Conservation (phyloP, 2,113 vertebrate species). For the Pandion haliaetus region DNA sequence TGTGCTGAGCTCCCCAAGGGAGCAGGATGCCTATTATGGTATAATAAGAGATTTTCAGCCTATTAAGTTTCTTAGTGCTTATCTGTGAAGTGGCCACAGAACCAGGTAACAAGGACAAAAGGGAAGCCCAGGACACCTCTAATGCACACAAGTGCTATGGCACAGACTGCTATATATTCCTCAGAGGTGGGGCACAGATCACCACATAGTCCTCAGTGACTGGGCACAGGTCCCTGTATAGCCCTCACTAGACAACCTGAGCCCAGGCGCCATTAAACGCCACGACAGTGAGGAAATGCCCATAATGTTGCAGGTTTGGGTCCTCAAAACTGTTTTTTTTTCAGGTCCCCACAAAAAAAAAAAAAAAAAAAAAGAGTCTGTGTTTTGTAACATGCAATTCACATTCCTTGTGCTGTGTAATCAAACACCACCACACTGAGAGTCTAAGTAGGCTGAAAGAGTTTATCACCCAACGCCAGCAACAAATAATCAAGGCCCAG, state of each 20-base stretch:
- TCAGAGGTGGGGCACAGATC: background rate
- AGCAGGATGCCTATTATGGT: background rate
- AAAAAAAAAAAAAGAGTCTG: background rate
- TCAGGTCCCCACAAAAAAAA: background rate
- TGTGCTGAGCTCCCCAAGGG: background rate
- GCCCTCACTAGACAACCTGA: background rate
- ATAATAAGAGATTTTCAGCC: background rate
- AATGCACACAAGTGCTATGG: background rate
- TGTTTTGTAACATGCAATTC: background rate
- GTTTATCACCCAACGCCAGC: background rate
- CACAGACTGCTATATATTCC: fast-evolving
- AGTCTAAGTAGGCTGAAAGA: background rate
- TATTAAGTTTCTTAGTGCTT: background rate
- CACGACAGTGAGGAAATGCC: fast-evolving
- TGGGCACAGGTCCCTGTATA: background rate
- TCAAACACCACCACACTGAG: background rate
- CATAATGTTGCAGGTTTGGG: background rate
- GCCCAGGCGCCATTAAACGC: background rate
- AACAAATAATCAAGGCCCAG: background rate
- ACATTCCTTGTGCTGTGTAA: background rate
- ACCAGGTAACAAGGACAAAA: background rate
- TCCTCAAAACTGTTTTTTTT: background rate
- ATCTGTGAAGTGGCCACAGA: background rate
- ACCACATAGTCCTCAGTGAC: background rate
- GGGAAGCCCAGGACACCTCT: background rate